Evolutionary conservation across 1,140 invertebrate species (phyloP), one percentile per base, ranked within the genome.

Genomic region (Danaus plexippus): DNA sequence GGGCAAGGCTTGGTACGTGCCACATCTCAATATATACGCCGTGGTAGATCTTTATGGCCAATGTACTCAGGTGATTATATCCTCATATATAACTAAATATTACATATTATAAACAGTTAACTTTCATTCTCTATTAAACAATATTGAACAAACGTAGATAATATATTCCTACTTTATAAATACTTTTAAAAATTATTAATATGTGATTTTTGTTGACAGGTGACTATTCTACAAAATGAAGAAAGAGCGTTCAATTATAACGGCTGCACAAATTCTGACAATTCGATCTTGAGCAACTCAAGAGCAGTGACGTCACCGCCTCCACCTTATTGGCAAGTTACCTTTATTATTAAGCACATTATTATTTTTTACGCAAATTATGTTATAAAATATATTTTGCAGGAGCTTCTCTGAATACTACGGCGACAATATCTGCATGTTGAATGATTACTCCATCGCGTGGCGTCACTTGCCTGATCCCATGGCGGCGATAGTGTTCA

Each of bases 31-130:
- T 80, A 91, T 98, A 53, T 98, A 95, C 88, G 96, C 95, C n/a
- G 96, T 98, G 0, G 93, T 98, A 42, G 96, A 98, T 88, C 88
- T 98, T 10, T 98, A 98, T 77, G 97, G 96, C 6, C 95, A 96
- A 76, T 98, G 96, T 85, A 95, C 95, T 13, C 95, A 97, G 90
- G 96, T 98, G 15, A 15, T n/a, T n/a, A 15, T 15, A 15, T 15
- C 3, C 3, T 15, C 15, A 15, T 15, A 15, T 15, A 3, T 15
- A 1, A 15, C 15, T 15, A 15, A 15, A 15, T 15, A 1, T 15
- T 15, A 1, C 3, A 15, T 15, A 15, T 15, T 15, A 15, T 15
- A 15, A 1, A 60, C 41, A 50, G 11, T 11, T 9, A 43, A 47
- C n/a, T 12, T 18, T 32, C 8, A 43, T 11, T 46, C n/a, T 9